phyloP scores from a whole-genome alignment of 1,140 invertebrate genomes.

The Vanessa tameamea region DNA sequence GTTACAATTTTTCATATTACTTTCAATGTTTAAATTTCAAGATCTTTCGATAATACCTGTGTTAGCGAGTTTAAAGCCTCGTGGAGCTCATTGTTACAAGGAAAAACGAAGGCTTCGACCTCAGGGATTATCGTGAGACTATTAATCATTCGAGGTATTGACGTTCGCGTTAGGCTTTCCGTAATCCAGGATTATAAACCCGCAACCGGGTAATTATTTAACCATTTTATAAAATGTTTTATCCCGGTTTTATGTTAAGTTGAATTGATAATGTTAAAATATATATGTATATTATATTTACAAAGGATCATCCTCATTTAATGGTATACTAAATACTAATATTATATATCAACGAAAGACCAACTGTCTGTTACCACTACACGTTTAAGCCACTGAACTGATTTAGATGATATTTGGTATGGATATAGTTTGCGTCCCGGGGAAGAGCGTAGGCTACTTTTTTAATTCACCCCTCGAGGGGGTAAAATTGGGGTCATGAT shows the following conservation, averaged over 20 bases:
- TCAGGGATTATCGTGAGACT: slow-evolving; percentile 58
- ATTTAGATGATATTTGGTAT: too few relatives aligned
- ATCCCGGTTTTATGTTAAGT: slow-evolving; percentile 15
- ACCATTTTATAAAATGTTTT: slow-evolving; percentile 37
- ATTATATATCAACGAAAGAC: too few relatives aligned
- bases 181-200: slow-evolving; percentile 62
- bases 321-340: not conserved
- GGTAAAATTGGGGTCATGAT: too few relatives aligned
- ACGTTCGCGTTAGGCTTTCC: slow-evolving; percentile 44
- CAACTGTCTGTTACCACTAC: too few relatives aligned
- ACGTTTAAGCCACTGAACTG: too few relatives aligned
- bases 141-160: slow-evolving; percentile 70
- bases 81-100: slow-evolving; percentile 34
- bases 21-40: not conserved
- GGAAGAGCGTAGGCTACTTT: too few relatives aligned
- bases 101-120: slow-evolving; percentile 42
- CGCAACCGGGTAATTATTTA: slow-evolving; percentile 49
- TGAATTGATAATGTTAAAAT: not conserved
- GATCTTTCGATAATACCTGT: slow-evolving; percentile 14
- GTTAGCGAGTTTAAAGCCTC: slow-evolving; percentile 35
- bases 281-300: not conserved
- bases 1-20: not conserved
- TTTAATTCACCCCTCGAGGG: too few relatives aligned
- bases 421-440: too few relatives aligned
- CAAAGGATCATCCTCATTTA: not conserved